Percentiles rank a stretch among this genome's conserved stretches.
Evolutionary conservation across 2,888 invertebrate species (phyloP).

Genomic region (Buathra laborator): DNA sequence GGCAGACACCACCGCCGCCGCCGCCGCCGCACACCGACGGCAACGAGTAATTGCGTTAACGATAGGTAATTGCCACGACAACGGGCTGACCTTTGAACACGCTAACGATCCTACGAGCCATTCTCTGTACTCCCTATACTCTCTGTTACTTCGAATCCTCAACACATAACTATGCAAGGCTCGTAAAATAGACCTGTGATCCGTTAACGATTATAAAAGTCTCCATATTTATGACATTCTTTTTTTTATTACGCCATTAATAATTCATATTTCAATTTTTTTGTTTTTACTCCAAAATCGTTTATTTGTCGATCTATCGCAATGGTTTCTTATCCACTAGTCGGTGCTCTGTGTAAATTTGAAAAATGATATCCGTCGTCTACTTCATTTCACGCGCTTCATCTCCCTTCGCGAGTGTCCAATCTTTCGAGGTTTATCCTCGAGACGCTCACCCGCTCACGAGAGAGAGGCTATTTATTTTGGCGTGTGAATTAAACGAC

Average conservation of each 20-base stretch:
- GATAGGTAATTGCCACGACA: slow-evolving; percentile 71
- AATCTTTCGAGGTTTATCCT: slow-evolving; percentile 67
- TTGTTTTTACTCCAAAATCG: too few relatives aligned
- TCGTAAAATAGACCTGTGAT: background rate
- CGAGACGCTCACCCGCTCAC: slow-evolving; percentile 19
- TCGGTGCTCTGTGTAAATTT: slow-evolving; percentile 40
- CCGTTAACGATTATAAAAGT: too few relatives aligned
- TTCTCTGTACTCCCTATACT: slow-evolving; percentile 7
- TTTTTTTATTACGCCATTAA: too few relatives aligned
- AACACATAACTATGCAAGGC: background rate
- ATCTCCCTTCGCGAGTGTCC: slow-evolving; percentile 45
- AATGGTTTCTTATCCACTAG: background rate
- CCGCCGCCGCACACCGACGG: slow-evolving; percentile 39
- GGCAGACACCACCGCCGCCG: slow-evolving; percentile 43
- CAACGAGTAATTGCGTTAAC: slow-evolving; percentile 73
- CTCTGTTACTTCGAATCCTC: background rate
- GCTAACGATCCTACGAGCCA: slow-evolving; percentile 56
- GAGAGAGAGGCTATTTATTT: slow-evolving; percentile 62
- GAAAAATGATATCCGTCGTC: slow-evolving; percentile 59
- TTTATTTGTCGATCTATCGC: background rate
- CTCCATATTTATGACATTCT: too few relatives aligned
- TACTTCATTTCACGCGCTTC: slow-evolving; percentile 47
- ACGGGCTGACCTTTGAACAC: slow-evolving; percentile 58
- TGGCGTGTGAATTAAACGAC: slow-evolving; percentile 60
- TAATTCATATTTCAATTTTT: too few relatives aligned